Evolutionary conservation across 2,797 vertebrate species (phyloP), one percentile per base, ranked within the genome.

Genomic region (Mus caroli): DNA sequence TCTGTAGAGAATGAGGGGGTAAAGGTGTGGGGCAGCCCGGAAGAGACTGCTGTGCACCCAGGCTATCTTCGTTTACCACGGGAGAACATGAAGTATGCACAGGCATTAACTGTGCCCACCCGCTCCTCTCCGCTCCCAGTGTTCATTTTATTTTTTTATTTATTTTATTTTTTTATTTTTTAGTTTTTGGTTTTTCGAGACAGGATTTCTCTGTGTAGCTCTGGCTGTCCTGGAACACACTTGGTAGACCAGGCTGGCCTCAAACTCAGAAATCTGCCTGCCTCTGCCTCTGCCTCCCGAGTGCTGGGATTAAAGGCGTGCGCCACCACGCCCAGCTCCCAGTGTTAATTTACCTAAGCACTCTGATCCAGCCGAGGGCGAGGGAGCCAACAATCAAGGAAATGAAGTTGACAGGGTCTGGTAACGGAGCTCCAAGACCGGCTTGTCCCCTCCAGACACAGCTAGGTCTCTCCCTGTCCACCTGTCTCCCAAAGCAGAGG

Each of bases 61-160:
- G 82, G 50, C 87, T 80, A 43, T 82, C 94, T 96, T 60, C 91
- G 96, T 94, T 96, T 91, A 87, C 86, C 14, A 0, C 24, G 2
- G 52, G 58, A 71, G 60, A 14, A 6, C 56, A 2, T 0, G 31
- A 9, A 75, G 67, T 13, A 0, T 4, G 31, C 0, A 0, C 43
- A 13, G 92, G 82, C 69, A 76, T 80, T 84, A 52, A 40, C 91
- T 73, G 71, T 60, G 95, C 94, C 94, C 95, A 87, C 94, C 92
- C 86, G 94, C 91, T 77, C 46, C 7, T 6, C 8, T 43, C 43
- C 43, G 43, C 43, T 46, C 80, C 94, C 82, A 34, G 14, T 71
- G 4, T 34, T 85, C 56, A 90, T 86, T 60, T 28, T 43, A 43
- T 43, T 43, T 43, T 43, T 43, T 3, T 3, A 43, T 43, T 43